Percentiles rank a stretch among this genome's conserved stretches.
These are phyloP conservation scores for Moxostoma hubbsi DNA, from an alignment of 2,797 vertebrate species.

Conservation along the genomic window DNA sequence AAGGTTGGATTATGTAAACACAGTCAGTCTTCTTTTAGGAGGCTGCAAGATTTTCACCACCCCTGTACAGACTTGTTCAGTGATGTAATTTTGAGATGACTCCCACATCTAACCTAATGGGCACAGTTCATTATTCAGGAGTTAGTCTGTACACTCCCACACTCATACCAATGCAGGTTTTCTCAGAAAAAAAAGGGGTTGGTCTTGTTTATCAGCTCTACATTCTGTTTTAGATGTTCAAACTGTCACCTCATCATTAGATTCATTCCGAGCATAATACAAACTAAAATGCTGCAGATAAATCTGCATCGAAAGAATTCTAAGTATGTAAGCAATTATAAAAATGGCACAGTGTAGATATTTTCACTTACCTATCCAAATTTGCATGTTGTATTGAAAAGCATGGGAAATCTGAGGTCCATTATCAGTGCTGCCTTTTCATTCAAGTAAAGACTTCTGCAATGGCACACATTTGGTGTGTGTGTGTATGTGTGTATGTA, in stretches of 20 bases:
- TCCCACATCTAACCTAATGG: conserved; percentile 27
- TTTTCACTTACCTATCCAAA: not conserved
- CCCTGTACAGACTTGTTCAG: conserved; percentile 60
- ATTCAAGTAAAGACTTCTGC: not conserved
- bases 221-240: conserved; percentile 6
- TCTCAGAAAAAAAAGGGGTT: conserved; percentile 4
- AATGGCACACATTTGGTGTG: not conserved
- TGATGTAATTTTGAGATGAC: conserved; percentile 65
- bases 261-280: not conserved
- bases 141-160: conserved; percentile 6
- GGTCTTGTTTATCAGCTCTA: conserved; percentile 20
- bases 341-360: too few relatives aligned
- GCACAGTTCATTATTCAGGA: conserved; percentile 34
- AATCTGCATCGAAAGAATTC: not conserved
- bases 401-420: not conserved
- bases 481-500: conserved; percentile 25
- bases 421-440: conserved; percentile 8
- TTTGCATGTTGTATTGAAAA: too few relatives aligned
- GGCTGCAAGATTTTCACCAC: conserved; percentile 11
- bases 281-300: not conserved
- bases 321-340: not conserved
- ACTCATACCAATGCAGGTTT: conserved; percentile 9
- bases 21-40: not conserved
- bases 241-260: not conserved
- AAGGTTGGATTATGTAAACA: conserved; percentile 18